phyloP scores from a whole-genome alignment of 2,888 invertebrate genomes.

The Mellilla xanthometata region DNA sequence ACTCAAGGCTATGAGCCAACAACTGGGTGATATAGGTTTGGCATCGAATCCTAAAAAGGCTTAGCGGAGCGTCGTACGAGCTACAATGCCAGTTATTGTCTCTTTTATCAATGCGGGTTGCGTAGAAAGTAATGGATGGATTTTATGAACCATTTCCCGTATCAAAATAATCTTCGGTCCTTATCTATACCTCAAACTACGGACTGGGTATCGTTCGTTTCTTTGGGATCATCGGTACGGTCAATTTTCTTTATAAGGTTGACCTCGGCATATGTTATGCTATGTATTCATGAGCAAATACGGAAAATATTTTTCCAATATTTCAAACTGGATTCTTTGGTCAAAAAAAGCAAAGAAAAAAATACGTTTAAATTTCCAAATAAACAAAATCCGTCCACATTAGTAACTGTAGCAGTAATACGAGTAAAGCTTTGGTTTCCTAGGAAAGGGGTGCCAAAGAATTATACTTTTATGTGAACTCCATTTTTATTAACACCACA shows the following conservation, averaged over 20 bases:
- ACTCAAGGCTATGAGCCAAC: background rate
- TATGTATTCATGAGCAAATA: too few species aligned
- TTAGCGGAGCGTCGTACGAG: conserved; percentile 4
- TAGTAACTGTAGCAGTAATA: too few species aligned
- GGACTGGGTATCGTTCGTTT: conserved; percentile 5
- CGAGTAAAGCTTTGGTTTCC: too few species aligned
- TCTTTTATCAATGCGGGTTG: conserved; percentile 17
- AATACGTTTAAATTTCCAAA: too few species aligned
- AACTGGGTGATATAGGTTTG: conserved; percentile 4
- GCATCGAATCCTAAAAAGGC: conserved; percentile 4
- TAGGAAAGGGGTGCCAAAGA: too few species aligned
- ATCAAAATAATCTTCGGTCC: conserved; percentile 17
- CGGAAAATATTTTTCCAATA: too few species aligned
- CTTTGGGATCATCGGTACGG: conserved; percentile 6
- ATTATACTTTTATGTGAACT: too few species aligned
- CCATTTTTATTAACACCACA: too few species aligned
- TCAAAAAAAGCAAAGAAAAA: too few species aligned
- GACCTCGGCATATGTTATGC: too few species aligned
- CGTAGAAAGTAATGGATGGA: conserved; percentile 18
- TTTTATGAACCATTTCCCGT: conserved; percentile 19
- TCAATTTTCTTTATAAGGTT: conserved; percentile 6
- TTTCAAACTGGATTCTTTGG: too few species aligned
- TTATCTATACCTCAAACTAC: conserved; percentile 23
- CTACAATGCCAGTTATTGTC: conserved; percentile 7
- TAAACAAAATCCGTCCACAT: too few species aligned